These are phyloP conservation scores for Ligdia adustata DNA, from an alignment of 2,888 invertebrate species.

Conservation along the genomic window DNA sequence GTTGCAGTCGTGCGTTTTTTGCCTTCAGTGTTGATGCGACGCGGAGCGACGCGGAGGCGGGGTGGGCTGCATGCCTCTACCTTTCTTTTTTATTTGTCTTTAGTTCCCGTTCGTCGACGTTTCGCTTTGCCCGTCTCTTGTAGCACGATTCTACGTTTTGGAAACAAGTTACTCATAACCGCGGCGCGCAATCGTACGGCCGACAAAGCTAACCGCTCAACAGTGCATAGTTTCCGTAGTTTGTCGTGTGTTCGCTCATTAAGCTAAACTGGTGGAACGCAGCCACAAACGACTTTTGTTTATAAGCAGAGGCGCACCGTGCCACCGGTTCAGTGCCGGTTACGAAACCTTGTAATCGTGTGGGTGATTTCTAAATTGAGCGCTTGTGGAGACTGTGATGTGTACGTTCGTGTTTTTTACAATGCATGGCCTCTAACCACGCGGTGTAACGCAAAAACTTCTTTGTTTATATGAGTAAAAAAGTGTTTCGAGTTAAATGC, in stretches of 20 bases:
- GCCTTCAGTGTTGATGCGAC: conserved; percentile 15
- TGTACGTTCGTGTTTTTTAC: conserved; percentile 56
- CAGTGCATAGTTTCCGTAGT: conserved; percentile 46
- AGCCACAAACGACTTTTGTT: conserved; percentile 58
- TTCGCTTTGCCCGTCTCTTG: conserved; percentile 55
- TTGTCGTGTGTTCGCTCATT: conserved; percentile 46
- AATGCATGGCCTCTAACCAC: conserved; percentile 46
- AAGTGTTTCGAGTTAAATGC: conserved; percentile 58
- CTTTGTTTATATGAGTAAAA: conserved; percentile 44
- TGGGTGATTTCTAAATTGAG: conserved; percentile 72
- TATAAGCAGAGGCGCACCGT: conserved; percentile 63
- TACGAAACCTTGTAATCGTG: conserved; percentile 70
- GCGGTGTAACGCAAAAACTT: conserved; percentile 28
- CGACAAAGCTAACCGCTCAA: conserved; percentile 13
- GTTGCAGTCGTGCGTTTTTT: conserved; percentile 42
- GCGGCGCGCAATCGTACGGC: conserved; percentile 37
- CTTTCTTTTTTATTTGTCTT: conserved; percentile 58
- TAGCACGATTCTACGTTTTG: conserved; percentile 36
- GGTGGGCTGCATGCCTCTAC: conserved; percentile 46
- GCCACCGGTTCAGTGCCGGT: conserved; percentile 58
- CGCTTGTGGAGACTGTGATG: conserved; percentile 59
- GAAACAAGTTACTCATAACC: conserved; percentile 36
- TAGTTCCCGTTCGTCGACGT: conserved; percentile 61
- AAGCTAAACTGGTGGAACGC: conserved; percentile 47
- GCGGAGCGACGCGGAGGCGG: conserved; percentile 48